Conservation (phyloP, 2,888 invertebrate species). For the Sesia apiformis region DNA sequence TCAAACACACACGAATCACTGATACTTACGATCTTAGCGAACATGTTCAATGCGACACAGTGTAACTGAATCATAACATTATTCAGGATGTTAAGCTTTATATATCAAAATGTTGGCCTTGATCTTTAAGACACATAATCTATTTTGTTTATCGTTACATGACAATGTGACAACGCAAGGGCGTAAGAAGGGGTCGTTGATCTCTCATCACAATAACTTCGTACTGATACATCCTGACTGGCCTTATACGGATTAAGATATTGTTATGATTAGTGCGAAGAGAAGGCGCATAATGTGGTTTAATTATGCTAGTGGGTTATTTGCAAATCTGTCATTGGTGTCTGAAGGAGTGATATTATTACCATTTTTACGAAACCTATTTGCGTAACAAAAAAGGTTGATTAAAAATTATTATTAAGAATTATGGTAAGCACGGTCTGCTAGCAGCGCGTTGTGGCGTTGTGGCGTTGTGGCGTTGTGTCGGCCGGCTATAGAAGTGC, state of each 20-base stretch:
- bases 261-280: neutral
- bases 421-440: too few relatives aligned
- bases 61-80: conserved; percentile 31
- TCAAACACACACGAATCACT: too few relatives aligned
- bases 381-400: too few relatives aligned
- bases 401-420: too few relatives aligned
- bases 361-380: too few relatives aligned
- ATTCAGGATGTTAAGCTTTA: conserved; percentile 26
- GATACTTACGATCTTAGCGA: conserved; percentile 47
- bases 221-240: conserved; percentile 24
- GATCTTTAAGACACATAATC: conserved; percentile 35
- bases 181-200: conserved; percentile 28
- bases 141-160: conserved; percentile 25
- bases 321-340: too few relatives aligned
- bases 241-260: conserved; percentile 21
- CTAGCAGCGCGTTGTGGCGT: too few relatives aligned
- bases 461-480: too few relatives aligned
- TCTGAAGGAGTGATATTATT: too few relatives aligned
- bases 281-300: neutral
- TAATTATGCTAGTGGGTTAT: too few relatives aligned
- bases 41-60: conserved; percentile 45
- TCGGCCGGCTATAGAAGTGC: too few relatives aligned
- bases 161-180: conserved; percentile 23
- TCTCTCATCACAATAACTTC: conserved; percentile 22
- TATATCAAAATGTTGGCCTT: conserved; percentile 43